These are phyloP conservation scores for Ctenoplectra terminalis DNA, from an alignment of 1,140 invertebrate species.

Conservation along the genomic window DNA sequence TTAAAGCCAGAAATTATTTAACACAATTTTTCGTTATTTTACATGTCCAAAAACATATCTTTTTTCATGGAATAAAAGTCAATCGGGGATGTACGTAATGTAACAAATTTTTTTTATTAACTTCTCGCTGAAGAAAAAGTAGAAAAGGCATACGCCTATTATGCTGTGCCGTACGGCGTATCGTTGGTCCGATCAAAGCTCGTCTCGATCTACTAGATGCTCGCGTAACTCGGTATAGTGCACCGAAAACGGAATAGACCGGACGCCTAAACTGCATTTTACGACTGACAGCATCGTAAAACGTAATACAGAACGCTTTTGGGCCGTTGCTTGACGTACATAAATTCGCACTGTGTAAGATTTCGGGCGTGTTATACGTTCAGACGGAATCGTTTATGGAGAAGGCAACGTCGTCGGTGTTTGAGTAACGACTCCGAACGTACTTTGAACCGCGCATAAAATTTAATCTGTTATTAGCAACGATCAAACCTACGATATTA, in stretches of 20 bases:
- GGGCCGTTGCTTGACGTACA: slow-evolving; percentile 40
- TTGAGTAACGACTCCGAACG: neutral
- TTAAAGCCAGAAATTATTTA: too few species aligned
- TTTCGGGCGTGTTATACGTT: slow-evolving; percentile 36
- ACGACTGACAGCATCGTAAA: slow-evolving; percentile 61
- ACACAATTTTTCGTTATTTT: too few species aligned
- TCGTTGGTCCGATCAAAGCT: slow-evolving; percentile 28
- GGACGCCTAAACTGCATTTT: slow-evolving; percentile 60
- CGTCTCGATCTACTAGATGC: slow-evolving; percentile 38
- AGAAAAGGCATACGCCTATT: too few species aligned
- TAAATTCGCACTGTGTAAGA: slow-evolving; percentile 61
- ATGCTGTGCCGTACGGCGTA: neutral
- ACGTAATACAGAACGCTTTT: slow-evolving; percentile 62
- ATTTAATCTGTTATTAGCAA: neutral
- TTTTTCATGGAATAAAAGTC: too few species aligned
- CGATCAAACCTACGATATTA: neutral
- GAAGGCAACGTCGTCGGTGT: slow-evolving; percentile 2
- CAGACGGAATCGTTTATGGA: slow-evolving; percentile 27
- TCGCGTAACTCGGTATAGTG: slow-evolving; percentile 30
- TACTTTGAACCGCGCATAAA: neutral
- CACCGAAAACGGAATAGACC: slow-evolving; percentile 56
- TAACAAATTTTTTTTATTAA: too few species aligned
- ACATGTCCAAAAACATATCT: too few species aligned
- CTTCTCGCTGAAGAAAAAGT: too few species aligned
- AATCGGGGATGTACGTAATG: too few species aligned